phyloP scores from a whole-genome alignment of 2,888 invertebrate species.

The Eupithecia subfuscata region DNA sequence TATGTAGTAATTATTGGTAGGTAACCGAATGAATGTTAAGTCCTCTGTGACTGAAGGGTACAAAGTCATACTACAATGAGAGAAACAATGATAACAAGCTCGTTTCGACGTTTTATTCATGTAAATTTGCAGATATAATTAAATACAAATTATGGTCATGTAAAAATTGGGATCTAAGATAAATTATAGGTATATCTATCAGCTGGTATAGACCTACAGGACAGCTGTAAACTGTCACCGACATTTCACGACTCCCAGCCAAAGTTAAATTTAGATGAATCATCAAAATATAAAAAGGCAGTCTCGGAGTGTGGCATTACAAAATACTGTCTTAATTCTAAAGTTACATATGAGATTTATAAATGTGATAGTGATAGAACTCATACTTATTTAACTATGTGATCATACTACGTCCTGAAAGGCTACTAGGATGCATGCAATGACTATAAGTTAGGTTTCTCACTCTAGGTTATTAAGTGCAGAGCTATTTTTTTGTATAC shows the following conservation, averaged over 20 bases:
- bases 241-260: slow-evolving; percentile 66
- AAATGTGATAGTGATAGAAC: slow-evolving; percentile 80
- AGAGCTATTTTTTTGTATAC: slow-evolving; percentile 71
- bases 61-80: slow-evolving; percentile 27
- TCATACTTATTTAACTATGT: slow-evolving; percentile 82
- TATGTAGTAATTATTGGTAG: not conserved
- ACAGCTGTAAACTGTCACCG: slow-evolving; percentile 65
- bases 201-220: slow-evolving; percentile 67
- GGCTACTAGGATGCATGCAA: slow-evolving; percentile 77
- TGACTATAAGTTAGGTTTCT: slow-evolving; percentile 69
- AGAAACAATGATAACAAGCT: slow-evolving; percentile 73
- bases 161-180: slow-evolving; percentile 80
- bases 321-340: slow-evolving; percentile 82
- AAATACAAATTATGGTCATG: slow-evolving; percentile 83
- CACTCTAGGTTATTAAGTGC: slow-evolving; percentile 78
- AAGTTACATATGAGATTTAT: slow-evolving; percentile 82
- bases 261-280: slow-evolving; percentile 76
- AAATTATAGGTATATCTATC: slow-evolving; percentile 71
- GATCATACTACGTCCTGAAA: slow-evolving; percentile 73
- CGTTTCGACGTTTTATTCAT: slow-evolving; percentile 83
- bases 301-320: slow-evolving; percentile 83
- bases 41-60: not conserved
- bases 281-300: slow-evolving; percentile 82
- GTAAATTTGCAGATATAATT: slow-evolving; percentile 85
- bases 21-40: not conserved